Evolutionary conservation across 2,113 vertebrate genomes (phyloP).

Genomic region (Astur gentilis): DNA sequence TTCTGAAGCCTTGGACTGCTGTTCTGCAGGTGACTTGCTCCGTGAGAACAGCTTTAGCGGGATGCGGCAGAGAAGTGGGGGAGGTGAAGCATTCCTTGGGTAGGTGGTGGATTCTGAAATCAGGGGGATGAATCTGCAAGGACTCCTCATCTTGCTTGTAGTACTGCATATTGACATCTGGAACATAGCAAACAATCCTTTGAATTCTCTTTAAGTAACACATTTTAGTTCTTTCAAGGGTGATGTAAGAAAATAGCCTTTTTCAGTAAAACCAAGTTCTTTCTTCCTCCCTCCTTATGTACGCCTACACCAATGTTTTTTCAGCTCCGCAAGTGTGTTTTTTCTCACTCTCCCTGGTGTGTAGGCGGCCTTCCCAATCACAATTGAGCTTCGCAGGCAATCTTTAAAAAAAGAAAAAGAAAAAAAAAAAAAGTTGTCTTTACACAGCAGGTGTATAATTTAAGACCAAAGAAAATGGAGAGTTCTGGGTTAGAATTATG

Average conservation of each 20-base stretch:
- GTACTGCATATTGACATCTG: background rate
- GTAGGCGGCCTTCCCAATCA: conserved; percentile 67
- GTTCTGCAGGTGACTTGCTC: background rate
- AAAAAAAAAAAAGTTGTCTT: background rate
- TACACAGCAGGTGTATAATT: conserved; percentile 63
- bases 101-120: background rate
- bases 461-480: conserved; percentile 42
- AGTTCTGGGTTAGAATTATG: conserved; percentile 49
- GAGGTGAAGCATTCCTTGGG: background rate
- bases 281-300: background rate
- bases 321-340: conserved; percentile 53
- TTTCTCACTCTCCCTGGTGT: conserved; percentile 55
- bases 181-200: background rate
- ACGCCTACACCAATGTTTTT: conserved; percentile 54
- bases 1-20: background rate
- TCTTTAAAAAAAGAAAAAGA: conserved; percentile 16
- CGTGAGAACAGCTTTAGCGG: background rate
- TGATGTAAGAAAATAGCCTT: conserved; percentile 17
- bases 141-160: background rate
- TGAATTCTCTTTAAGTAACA: conserved; percentile 1
- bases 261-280: background rate
- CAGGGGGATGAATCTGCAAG: background rate
- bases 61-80: background rate
- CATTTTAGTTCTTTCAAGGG: background rate
- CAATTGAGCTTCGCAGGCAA: conserved; percentile 66